Percentiles rank a stretch among this genome's conserved stretches.
Evolutionary conservation across 2,113 vertebrate genomes (phyloP).

Genomic region (Sturnus vulgaris): DNA sequence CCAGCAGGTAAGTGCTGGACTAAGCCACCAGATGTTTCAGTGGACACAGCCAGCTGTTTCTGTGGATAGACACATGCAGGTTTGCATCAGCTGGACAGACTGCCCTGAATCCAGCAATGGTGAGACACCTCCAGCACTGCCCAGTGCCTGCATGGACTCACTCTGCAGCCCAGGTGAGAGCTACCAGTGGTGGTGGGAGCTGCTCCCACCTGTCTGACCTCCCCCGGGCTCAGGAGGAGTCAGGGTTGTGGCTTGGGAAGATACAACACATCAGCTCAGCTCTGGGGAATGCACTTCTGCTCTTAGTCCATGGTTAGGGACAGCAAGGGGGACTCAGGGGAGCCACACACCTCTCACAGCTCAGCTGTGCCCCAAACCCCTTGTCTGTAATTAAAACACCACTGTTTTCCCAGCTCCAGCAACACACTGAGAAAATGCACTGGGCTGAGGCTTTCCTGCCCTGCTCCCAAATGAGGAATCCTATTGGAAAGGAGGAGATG

Average conservation of each 20-base stretch:
- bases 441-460: neutral
- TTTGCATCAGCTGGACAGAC: neutral
- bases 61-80: neutral
- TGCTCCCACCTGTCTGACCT: neutral
- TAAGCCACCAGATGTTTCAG: neutral
- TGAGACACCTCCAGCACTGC: neutral
- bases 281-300: neutral
- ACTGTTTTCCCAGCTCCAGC: neutral
- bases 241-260: neutral
- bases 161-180: neutral
- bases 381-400: neutral
- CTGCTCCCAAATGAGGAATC: neutral
- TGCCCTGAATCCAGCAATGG: neutral
- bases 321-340: rapidly evolving
- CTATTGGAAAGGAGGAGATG: rapidly evolving
- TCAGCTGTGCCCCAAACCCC: neutral
- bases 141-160: rapidly evolving
- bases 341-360: neutral
- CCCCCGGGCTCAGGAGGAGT: neutral
- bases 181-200: rapidly evolving
- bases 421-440: neutral
- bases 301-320: rapidly evolving
- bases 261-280: neutral
- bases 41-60: neutral
- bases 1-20: neutral